Percentiles rank a stretch among this genome's conserved stretches.
These are phyloP conservation scores for Cryptophagus acutangulus DNA, from an alignment of 2,888 invertebrate genomes.

Conservation along the genomic window DNA sequence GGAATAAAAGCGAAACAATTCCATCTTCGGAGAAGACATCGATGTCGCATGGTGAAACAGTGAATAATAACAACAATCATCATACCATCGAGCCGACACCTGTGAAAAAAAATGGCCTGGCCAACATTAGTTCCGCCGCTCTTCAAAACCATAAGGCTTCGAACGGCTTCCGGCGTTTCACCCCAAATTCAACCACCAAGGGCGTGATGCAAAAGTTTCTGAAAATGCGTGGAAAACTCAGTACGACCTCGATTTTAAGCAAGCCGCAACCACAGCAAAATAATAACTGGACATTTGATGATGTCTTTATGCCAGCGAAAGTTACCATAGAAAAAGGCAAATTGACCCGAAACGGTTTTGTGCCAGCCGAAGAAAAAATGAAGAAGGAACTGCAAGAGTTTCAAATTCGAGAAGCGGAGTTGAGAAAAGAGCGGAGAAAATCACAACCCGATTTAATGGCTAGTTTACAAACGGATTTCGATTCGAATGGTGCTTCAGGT, in stretches of 20 bases:
- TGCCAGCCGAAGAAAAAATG: conserved; percentile 84
- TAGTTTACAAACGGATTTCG: conserved; percentile 55
- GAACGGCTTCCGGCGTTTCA: conserved; percentile 58
- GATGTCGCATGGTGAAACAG: conserved; percentile 10
- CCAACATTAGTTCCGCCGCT: neutral
- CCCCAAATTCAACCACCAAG: conserved; percentile 53
- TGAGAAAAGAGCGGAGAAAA: conserved; percentile 62
- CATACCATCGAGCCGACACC: conserved; percentile 12
- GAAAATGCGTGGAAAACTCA: conserved; percentile 70
- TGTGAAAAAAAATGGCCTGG: neutral
- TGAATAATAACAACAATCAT: conserved; percentile 15
- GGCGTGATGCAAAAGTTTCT: conserved; percentile 84
- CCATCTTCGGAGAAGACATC: conserved; percentile 19
- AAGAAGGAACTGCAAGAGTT: conserved; percentile 70
- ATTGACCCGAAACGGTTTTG: conserved; percentile 68
- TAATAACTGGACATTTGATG: conserved; percentile 29
- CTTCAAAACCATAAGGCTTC: conserved; percentile 13
- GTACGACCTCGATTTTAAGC: conserved; percentile 34
- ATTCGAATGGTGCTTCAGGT: conserved; percentile 19
- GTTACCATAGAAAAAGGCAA: conserved; percentile 50
- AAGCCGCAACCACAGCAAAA: conserved; percentile 21
- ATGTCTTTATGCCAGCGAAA: conserved; percentile 40
- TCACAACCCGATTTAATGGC: conserved; percentile 61
- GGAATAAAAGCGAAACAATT: conserved; percentile 53
- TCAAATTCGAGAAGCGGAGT: conserved; percentile 54